Conservation (phyloP, 2,888 invertebrate species). For the Cylindroiulus punctatus region DNA sequence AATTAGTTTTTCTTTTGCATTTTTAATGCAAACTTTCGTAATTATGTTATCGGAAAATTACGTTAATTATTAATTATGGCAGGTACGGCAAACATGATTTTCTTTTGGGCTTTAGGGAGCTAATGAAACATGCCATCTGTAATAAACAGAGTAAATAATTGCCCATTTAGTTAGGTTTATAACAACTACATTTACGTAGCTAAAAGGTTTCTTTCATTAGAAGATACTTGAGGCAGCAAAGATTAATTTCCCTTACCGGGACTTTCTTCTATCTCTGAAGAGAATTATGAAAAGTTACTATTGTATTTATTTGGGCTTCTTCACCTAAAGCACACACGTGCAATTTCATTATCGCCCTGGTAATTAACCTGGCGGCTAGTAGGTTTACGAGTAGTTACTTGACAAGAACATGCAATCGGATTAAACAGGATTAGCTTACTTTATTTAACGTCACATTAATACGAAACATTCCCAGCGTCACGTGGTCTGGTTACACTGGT, state of each 20-base stretch:
- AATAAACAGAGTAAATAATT: neutral
- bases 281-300: too few species aligned
- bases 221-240: neutral
- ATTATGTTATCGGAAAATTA: neutral
- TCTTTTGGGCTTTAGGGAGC: neutral
- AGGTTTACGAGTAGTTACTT: too few species aligned
- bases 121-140: neutral
- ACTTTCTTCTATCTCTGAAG: too few species aligned
- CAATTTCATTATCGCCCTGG: too few species aligned
- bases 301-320: too few species aligned
- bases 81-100: neutral
- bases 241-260: neutral
- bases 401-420: too few species aligned
- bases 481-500: too few species aligned
- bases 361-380: too few species aligned
- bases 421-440: too few species aligned
- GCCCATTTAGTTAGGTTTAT: slow-evolving; percentile 4
- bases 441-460: too few species aligned
- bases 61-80: neutral
- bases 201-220: neutral
- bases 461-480: too few species aligned
- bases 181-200: neutral
- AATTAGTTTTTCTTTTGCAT: neutral
- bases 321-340: too few species aligned
- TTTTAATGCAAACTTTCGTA: neutral